Conservation (phyloP, 2,113 vertebrate genomes). For the Pyxicephalus adspersus region DNA sequence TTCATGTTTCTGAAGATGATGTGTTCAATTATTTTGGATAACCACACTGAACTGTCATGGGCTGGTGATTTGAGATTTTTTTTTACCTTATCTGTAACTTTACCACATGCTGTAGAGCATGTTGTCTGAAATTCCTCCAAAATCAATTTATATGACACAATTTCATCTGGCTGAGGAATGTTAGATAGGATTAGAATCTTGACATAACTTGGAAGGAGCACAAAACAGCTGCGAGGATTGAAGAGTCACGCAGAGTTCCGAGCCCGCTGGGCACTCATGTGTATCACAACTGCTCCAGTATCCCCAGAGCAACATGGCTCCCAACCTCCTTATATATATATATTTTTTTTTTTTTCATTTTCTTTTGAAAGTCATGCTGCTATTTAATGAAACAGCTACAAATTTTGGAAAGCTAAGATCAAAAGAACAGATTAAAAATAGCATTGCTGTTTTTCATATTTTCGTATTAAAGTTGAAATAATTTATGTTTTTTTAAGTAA, state of each 20-base stretch:
- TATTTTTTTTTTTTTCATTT: background rate
- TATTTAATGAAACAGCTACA: constrained; percentile 15
- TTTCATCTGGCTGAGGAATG: constrained; percentile 45
- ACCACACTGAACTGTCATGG: constrained; percentile 29
- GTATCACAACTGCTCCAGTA: background rate
- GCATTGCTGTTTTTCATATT: too few relatives aligned
- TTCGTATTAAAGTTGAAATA: too few relatives aligned
- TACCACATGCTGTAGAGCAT: constrained; percentile 34
- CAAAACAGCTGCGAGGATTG: constrained; percentile 35
- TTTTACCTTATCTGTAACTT: constrained; percentile 24
- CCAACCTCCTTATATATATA: background rate
- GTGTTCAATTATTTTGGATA: constrained; percentile 34
- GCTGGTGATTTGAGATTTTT: constrained; percentile 28
- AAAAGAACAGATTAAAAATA: background rate
- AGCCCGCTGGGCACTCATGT: background rate
- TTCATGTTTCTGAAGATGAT: background rate
- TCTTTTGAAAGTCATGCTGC: background rate
- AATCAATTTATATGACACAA: constrained; percentile 54
- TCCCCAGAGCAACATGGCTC: constrained; percentile 18
- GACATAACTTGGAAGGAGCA: constrained; percentile 36
- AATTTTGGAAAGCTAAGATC: background rate
- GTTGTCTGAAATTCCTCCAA: constrained; percentile 36
- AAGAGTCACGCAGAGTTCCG: background rate
- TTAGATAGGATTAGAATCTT: constrained; percentile 35
- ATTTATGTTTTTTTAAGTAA: too few relatives aligned